phyloP scores from a whole-genome alignment of 2,888 invertebrate species.

The Polymixis lichenea region DNA sequence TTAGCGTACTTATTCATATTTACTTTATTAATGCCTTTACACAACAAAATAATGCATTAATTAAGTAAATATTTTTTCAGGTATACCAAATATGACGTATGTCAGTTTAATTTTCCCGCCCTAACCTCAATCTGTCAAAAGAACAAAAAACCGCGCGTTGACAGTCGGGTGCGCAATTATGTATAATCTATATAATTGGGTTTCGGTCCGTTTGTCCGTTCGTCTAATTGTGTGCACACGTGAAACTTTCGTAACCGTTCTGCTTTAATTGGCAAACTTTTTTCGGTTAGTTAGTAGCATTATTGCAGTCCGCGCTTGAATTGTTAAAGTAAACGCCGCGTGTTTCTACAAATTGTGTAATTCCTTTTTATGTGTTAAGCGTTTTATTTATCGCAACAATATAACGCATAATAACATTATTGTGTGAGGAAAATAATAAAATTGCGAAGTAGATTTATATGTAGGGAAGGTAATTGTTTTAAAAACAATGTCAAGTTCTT shows the following conservation, averaged over 20 bases:
- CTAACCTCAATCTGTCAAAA: conserved; percentile 57
- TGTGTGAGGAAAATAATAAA: conserved; percentile 15
- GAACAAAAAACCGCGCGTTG: conserved; percentile 60
- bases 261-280: conserved; percentile 72
- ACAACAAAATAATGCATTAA: conserved; percentile 14
- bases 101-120: conserved; percentile 39
- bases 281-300: conserved; percentile 66
- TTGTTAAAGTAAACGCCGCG: conserved; percentile 63
- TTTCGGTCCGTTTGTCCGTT: conserved; percentile 70
- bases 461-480: not conserved
- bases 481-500: conserved; percentile 2
- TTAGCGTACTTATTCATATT: conserved; percentile 14
- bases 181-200: conserved; percentile 70
- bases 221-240: conserved; percentile 71
- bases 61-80: conserved; percentile 23
- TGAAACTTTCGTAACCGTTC: conserved; percentile 73
- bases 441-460: not conserved
- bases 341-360: conserved; percentile 60
- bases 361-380: conserved; percentile 46
- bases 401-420: not conserved
- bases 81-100: conserved; percentile 3
- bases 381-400: conserved; percentile 27
- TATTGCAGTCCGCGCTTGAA: conserved; percentile 68
- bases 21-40: conserved; percentile 13
- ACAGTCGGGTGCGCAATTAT: conserved; percentile 60